These are phyloP conservation scores for Polylopha cassiicola DNA, from an alignment of 2,888 invertebrate genomes.

Conservation along the genomic window DNA sequence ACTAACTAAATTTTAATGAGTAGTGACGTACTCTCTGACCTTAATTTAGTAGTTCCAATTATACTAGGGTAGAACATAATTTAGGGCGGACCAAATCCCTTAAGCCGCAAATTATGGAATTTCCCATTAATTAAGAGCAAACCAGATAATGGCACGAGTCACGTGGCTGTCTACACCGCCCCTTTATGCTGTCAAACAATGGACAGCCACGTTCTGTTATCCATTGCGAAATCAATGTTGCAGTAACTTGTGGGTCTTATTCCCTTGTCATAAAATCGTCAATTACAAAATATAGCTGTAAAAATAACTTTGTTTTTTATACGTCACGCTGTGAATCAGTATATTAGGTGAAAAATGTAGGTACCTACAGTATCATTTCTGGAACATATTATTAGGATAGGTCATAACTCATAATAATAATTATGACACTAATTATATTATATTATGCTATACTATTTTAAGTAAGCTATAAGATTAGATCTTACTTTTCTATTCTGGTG, in stretches of 20 bases:
- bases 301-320: conserved; percentile 18
- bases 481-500: no score
- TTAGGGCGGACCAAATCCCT: conserved; percentile 6
- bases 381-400: no score
- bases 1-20: no score
- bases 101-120: conserved; percentile 41
- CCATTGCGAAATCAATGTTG: not conserved
- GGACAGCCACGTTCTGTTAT: conserved; percentile 8
- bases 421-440: no score
- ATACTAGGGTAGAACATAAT: not conserved
- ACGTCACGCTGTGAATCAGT: conserved; percentile 35
- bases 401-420: no score
- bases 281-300: not conserved
- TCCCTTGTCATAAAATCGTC: conserved; percentile 2
- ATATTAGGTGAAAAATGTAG: no score
- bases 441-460: no score
- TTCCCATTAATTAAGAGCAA: conserved; percentile 27
- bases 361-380: no score
- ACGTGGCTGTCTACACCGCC: conserved; percentile 46
- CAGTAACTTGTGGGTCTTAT: no score
- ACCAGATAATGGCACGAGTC: conserved; percentile 43
- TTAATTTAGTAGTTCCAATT: not conserved
- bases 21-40: no score
- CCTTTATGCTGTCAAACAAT: conserved; percentile 46
- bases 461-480: no score